Conservation (phyloP, 2,797 vertebrate species). For the Hippopotamyrus pictus region DNA sequence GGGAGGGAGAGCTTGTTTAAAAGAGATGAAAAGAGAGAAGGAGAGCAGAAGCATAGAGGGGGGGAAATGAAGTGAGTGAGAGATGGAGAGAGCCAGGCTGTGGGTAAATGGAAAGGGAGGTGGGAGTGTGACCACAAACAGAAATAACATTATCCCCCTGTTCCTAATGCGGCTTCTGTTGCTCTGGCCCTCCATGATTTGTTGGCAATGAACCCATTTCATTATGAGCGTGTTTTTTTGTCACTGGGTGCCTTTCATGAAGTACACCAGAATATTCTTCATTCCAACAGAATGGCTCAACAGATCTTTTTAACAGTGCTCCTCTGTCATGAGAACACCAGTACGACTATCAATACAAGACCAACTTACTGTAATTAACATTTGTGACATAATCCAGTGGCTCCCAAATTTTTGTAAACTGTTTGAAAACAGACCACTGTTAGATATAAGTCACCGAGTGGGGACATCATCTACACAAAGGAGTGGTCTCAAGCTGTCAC, state of each 20-base stretch:
- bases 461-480: neutral
- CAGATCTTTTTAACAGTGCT: slow-evolving; percentile 4
- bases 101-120: slow-evolving; percentile 7
- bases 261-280: slow-evolving; percentile 18
- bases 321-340: slow-evolving; percentile 15
- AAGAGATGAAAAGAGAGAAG: slow-evolving; percentile 14
- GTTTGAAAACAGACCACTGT: slow-evolving; percentile 10
- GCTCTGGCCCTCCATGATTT: slow-evolving; percentile 16
- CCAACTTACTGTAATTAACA: neutral
- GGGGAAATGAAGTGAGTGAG: neutral
- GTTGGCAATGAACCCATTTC: slow-evolving; percentile 18
- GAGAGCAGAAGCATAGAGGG: neutral
- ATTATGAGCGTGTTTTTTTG: slow-evolving; percentile 10
- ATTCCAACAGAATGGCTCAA: slow-evolving; percentile 13
- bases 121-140: slow-evolving; percentile 17
- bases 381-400: neutral
- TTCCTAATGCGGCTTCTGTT: slow-evolving; percentile 20
- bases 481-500: neutral
- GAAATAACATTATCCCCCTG: slow-evolving; percentile 27
- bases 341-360: slow-evolving; percentile 8
- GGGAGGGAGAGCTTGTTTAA: slow-evolving; percentile 16
- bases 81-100: neutral
- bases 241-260: slow-evolving; percentile 17
- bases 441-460: neutral
- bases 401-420: neutral